These are phyloP conservation scores for Ariopsis seemanni DNA, from an alignment of 2,113 vertebrate species.

Conservation along the genomic window DNA sequence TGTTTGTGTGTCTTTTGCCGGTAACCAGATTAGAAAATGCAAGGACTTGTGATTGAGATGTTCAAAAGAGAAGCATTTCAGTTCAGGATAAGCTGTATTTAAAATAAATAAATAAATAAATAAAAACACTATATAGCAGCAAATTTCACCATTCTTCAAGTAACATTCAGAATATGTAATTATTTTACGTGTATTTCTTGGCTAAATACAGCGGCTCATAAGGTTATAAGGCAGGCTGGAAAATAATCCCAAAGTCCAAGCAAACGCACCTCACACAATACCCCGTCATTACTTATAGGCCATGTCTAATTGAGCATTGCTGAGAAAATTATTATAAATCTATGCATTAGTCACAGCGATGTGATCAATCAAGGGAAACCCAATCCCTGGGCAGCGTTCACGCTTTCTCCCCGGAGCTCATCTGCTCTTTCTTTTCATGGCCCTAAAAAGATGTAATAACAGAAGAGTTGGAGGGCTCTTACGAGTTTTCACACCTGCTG, in stretches of 20 bases:
- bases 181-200: neutral
- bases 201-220: neutral
- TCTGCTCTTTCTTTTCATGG: conserved; percentile 65
- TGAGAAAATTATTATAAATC: conserved; percentile 69
- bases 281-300: conserved; percentile 61
- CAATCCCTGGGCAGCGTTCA: conserved; percentile 59
- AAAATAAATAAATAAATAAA: neutral
- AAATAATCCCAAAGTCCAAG: conserved; percentile 30
- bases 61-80: neutral
- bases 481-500: conserved; percentile 75
- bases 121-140: neutral
- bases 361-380: conserved; percentile 67
- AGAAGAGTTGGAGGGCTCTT: conserved; percentile 63
- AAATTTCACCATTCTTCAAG: neutral
- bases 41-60: neutral
- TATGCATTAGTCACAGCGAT: conserved; percentile 64
- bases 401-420: conserved; percentile 54
- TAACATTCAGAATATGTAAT: neutral
- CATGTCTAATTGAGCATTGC: conserved; percentile 62
- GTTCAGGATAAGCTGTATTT: neutral
- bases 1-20: neutral
- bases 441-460: conserved; percentile 72
- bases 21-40: neutral
- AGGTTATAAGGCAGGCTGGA: neutral
- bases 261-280: conserved; percentile 41